Percentiles rank a stretch among this genome's conserved stretches.
These are phyloP conservation scores for Orthonyx spaldingii DNA, from an alignment of 2,113 vertebrate genomes.

Conservation along the genomic window DNA sequence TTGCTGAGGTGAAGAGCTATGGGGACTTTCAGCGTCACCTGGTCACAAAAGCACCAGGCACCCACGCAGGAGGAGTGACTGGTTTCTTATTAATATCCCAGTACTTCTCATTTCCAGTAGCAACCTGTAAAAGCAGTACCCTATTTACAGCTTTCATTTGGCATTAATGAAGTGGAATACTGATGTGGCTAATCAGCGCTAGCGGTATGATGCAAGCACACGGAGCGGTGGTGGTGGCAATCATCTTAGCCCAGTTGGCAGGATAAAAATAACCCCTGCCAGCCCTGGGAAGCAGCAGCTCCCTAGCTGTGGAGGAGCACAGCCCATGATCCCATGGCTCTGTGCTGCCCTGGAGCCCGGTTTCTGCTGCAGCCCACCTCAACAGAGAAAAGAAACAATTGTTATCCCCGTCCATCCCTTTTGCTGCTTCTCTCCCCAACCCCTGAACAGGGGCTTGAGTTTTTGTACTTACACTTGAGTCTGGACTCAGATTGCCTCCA, in stretches of 20 bases:
- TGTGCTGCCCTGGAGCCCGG: fast-evolving
- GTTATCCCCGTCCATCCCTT: neutral
- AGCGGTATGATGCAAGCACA: neutral
- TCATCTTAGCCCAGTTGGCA: conserved; percentile 12
- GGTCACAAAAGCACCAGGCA: fast-evolving
- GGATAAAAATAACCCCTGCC: conserved; percentile 39
- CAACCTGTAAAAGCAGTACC: neutral
- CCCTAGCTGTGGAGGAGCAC: neutral
- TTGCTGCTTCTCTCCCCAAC: neutral
- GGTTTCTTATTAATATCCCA: neutral
- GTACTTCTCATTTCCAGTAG: neutral
- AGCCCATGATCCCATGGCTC: fast-evolving
- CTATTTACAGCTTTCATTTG: conserved; percentile 49
- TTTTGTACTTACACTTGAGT: neutral
- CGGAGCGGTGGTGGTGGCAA: neutral
- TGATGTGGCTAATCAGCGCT: conserved; percentile 46
- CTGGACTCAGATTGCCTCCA: neutral
- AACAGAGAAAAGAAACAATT: neutral
- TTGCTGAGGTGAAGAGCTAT: neutral
- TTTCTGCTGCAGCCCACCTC: neutral
- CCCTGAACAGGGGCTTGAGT: fast-evolving
- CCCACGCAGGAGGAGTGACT: neutral
- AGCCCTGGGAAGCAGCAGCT: neutral
- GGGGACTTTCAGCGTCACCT: neutral
- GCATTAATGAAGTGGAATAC: conserved; percentile 56